Conservation (phyloP, 2,113 vertebrate genomes). For the Atlantisia rogersi region DNA sequence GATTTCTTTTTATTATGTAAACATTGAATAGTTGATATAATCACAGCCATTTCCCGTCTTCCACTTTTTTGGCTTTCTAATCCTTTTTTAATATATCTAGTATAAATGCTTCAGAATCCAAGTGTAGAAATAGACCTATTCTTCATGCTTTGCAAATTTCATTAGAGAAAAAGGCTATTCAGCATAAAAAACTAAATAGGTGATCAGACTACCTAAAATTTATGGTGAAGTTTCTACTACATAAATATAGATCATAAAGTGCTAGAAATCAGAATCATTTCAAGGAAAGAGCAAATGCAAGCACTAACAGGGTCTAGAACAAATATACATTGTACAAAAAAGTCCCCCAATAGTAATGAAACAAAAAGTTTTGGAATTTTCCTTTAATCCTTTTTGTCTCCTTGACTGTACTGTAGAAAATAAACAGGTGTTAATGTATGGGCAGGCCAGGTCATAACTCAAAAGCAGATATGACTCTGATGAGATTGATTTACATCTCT, state of each 20-base stretch:
- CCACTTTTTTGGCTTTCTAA: neutral
- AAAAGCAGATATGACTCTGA: neutral
- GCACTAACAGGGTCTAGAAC: neutral
- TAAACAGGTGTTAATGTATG: neutral
- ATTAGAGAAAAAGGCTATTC: neutral
- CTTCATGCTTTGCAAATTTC: neutral
- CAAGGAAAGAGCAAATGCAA: neutral
- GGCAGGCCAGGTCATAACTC: neutral
- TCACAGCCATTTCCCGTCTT: neutral
- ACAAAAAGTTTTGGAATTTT: neutral
- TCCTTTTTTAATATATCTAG: neutral
- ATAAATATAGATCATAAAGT: neutral
- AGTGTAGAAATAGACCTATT: neutral
- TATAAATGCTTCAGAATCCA: neutral
- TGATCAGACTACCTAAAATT: neutral
- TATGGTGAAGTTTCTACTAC: neutral
- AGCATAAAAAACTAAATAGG: neutral
- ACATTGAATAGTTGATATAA: neutral
- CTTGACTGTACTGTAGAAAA: neutral
- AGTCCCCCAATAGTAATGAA: neutral
- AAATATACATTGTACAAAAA: neutral
- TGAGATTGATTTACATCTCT: neutral
- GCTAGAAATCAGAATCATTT: neutral
- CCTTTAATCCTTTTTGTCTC: neutral
- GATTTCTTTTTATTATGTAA: neutral